Conservation (phyloP, 2,797 vertebrate species). For the Crocodylus rhombifer region DNA sequence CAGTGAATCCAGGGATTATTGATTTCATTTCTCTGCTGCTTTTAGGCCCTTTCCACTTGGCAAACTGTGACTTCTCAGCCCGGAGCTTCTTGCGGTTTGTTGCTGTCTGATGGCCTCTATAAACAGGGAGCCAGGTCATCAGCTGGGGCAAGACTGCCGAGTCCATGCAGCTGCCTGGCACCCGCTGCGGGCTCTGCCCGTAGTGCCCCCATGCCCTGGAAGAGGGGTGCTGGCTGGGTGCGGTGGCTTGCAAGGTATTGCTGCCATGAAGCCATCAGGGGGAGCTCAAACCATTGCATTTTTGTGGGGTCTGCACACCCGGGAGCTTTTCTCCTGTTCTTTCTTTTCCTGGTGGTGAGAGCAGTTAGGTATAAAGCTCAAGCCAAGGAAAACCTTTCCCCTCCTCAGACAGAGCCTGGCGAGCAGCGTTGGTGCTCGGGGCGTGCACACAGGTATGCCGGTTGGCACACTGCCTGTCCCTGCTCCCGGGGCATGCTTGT, state of each 20-base stretch:
- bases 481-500: background rate
- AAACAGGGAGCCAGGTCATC: no score
- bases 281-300: slow-evolving; percentile 62
- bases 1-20: rapidly evolving
- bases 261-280: slow-evolving; percentile 39
- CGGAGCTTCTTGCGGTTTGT: background rate
- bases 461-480: no score
- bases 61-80: background rate
- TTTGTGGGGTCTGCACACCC: background rate
- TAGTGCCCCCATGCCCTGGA: background rate
- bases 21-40: rapidly evolving
- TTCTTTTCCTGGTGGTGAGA: background rate
- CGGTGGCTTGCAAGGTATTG: background rate
- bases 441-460: rapidly evolving
- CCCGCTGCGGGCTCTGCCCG: background rate
- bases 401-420: background rate
- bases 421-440: background rate
- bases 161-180: no score
- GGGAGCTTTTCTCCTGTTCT: background rate
- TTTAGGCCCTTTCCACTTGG: background rate
- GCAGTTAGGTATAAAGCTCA: background rate
- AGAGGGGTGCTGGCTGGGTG: background rate
- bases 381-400: background rate
- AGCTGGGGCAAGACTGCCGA: no score
- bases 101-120: background rate